Percentiles rank a stretch among this genome's conserved stretches.
These are phyloP conservation scores for Peromyscus attwateri DNA, from an alignment of 2,797 vertebrate genomes.

Conservation along the genomic window DNA sequence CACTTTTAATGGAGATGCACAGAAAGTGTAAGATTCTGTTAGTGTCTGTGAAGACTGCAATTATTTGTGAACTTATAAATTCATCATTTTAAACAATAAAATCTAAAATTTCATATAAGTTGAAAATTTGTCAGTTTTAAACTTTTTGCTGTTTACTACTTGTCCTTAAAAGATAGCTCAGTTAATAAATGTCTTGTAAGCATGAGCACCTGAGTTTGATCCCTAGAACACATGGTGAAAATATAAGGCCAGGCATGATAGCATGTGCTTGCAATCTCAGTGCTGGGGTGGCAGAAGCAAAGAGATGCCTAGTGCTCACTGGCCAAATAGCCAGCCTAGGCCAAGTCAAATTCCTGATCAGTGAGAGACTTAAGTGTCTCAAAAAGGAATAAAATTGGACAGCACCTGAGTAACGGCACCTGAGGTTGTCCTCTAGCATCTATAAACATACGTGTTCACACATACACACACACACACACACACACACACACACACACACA, in stretches of 20 bases:
- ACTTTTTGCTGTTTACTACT: neutral
- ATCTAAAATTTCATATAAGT: conserved; percentile 4
- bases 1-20: neutral
- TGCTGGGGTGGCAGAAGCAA: neutral
- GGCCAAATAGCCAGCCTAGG: neutral
- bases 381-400: neutral
- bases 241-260: neutral
- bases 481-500: no score
- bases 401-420: neutral
- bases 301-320: neutral
- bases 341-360: neutral
- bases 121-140: conserved; percentile 21
- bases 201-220: no score
- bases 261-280: neutral
- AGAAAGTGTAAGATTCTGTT: conserved; percentile 27
- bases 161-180: neutral
- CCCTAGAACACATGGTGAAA: neutral
- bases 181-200: no score
- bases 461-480: neutral
- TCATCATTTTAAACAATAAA: conserved; percentile 41
- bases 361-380: neutral
- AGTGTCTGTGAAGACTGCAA: conserved; percentile 33
- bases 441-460: neutral
- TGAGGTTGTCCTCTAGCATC: no score
- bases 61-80: neutral